Percentiles rank a stretch among this genome's conserved stretches.
phyloP scores from a whole-genome alignment of 2,888 invertebrate genomes.

The Lepidocyrtoides sp. region DNA sequence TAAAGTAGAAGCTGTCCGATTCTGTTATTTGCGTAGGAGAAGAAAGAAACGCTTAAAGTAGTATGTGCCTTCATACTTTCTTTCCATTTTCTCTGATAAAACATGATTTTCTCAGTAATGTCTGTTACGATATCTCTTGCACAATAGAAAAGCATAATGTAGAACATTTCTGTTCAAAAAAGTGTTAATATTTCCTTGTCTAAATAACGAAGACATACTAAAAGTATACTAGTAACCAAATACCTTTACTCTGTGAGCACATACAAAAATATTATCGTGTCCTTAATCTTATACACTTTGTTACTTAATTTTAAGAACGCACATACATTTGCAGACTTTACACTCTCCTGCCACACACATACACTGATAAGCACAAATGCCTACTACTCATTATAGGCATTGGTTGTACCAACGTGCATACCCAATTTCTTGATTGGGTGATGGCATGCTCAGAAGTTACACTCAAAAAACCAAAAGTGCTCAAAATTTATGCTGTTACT shows the following conservation, averaged over 20 bases:
- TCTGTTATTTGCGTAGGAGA: background rate
- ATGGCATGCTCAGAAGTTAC: too few relatives aligned
- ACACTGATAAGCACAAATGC: too few relatives aligned
- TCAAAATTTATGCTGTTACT: too few relatives aligned
- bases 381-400: conserved; percentile 25
- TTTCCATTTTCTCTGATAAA: conserved; percentile 21
- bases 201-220: too few relatives aligned
- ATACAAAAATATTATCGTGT: conserved; percentile 51
- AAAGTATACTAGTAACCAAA: too few relatives aligned
- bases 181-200: conserved; percentile 9
- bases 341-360: conserved; percentile 86
- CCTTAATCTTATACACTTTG: conserved; percentile 70
- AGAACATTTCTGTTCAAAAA: background rate
- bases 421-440: background rate
- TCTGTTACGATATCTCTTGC: conserved; percentile 26
- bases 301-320: conserved; percentile 62
- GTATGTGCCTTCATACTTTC: background rate
- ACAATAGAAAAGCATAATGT: background rate
- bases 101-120: conserved; percentile 32
- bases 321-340: conserved; percentile 79
- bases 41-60: background rate
- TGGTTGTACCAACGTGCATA: too few relatives aligned
- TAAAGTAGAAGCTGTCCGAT: background rate
- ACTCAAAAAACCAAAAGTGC: too few relatives aligned
- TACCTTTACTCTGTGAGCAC: background rate